Evolutionary conservation across 2,113 vertebrate genomes (phyloP).

Genomic region (Odocoileus hemionus): DNA sequence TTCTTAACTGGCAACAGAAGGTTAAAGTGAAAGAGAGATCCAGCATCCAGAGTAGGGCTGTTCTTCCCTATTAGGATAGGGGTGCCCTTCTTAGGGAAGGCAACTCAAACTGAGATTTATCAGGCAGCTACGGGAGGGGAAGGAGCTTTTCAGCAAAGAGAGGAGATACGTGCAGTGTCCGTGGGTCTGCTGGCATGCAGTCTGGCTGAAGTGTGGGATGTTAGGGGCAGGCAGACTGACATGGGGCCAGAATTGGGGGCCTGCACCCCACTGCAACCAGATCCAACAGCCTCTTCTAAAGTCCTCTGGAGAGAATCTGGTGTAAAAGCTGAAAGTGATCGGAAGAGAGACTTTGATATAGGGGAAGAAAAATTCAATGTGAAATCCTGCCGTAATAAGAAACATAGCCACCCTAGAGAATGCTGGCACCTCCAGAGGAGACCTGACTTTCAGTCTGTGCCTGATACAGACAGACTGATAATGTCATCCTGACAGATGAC

Average conservation of each 20-base stretch:
- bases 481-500: background rate
- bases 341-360: background rate
- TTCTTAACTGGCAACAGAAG: background rate
- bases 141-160: background rate
- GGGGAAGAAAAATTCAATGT: background rate
- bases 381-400: background rate
- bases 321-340: background rate
- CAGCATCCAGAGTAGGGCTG: background rate
- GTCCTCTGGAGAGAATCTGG: background rate
- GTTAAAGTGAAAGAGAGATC: background rate
- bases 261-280: background rate
- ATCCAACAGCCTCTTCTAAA: accelerated
- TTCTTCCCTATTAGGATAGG: background rate
- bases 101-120: background rate
- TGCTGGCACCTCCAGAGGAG: background rate
- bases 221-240: background rate
- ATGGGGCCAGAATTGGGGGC: accelerated
- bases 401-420: background rate
- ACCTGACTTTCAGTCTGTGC: too few species aligned
- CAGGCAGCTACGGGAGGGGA: background rate
- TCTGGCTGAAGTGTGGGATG: background rate
- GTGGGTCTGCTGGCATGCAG: background rate
- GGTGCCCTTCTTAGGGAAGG: background rate
- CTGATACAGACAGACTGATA: background rate
- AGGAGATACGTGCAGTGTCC: accelerated